These are phyloP conservation scores for Bolborhynchus lineola DNA, from an alignment of 2,113 vertebrate genomes.

Conservation along the genomic window DNA sequence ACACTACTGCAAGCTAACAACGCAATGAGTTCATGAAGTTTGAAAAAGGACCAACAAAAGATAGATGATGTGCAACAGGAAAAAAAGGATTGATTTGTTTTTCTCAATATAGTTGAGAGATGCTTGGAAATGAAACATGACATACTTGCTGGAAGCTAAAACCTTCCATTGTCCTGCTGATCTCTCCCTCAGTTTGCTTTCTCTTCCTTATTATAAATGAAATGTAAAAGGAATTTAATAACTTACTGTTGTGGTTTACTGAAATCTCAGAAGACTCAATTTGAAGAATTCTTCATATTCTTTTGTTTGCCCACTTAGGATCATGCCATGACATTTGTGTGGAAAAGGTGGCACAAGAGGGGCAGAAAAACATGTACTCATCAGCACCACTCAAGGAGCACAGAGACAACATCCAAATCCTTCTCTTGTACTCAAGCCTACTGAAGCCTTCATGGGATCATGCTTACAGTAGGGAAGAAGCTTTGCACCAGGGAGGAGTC, in stretches of 20 bases:
- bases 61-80: neutral
- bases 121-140: neutral
- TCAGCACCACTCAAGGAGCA: neutral
- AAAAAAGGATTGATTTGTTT: neutral
- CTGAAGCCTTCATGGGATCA: neutral
- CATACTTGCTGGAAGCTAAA: neutral
- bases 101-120: neutral
- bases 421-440: neutral
- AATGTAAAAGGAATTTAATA: neutral
- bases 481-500: neutral
- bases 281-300: neutral
- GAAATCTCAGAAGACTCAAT: neutral
- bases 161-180: neutral
- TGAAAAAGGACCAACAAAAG: slow-evolving; percentile 8
- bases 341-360: neutral
- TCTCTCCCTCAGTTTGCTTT: neutral
- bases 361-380: neutral
- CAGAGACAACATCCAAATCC: neutral
- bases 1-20: neutral
- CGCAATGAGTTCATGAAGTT: neutral
- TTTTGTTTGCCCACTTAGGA: neutral
- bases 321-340: neutral
- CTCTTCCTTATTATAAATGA: neutral
- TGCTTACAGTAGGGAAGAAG: neutral
- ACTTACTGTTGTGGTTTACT: neutral